A percentile compares a stretch with the other conserved stretches of the same genome.
These are phyloP conservation scores for Cyaniris semiargus DNA, from an alignment of 2,888 invertebrate genomes.

Conservation along the genomic window DNA sequence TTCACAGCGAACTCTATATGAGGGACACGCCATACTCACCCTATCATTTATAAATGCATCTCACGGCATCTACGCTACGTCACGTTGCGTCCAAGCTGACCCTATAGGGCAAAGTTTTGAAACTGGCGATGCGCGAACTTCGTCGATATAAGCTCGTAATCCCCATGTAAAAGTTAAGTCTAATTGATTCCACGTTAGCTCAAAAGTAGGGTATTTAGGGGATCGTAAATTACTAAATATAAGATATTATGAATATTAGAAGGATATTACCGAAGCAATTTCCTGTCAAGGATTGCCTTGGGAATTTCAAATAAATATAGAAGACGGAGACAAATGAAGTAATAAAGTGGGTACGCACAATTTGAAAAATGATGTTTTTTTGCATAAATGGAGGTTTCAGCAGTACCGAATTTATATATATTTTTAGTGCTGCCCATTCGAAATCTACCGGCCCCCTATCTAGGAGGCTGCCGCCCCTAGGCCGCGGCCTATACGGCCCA, in stretches of 20 bases:
- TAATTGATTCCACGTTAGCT: background rate
- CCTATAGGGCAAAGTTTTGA: background rate
- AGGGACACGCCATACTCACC: too few species aligned
- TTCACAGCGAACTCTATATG: too few species aligned
- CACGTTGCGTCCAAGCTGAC: background rate
- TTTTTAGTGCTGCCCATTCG: too few species aligned
- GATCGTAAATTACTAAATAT: conserved; percentile 15
- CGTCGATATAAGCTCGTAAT: background rate
- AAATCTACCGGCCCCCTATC: too few species aligned
- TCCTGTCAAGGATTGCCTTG: conserved; percentile 25
- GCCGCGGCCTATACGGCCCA: too few species aligned
- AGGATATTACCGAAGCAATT: conserved; percentile 16
- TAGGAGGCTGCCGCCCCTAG: too few species aligned
- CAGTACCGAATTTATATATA: too few species aligned
- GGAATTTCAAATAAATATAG: conserved; percentile 9
- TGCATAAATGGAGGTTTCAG: too few species aligned
- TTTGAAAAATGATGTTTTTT: too few species aligned
- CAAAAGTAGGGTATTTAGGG: background rate
- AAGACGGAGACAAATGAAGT: background rate
- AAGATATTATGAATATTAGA: conserved; percentile 28
- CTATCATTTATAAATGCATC: too few species aligned
- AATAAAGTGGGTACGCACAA: background rate
- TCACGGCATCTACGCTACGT: too few species aligned
- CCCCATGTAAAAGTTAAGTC: background rate
- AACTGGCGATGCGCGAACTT: background rate